These are phyloP conservation scores for Bergia sp. DNA, from an alignment of 92 coral and sea anemone species.

Conservation along the genomic window DNA sequence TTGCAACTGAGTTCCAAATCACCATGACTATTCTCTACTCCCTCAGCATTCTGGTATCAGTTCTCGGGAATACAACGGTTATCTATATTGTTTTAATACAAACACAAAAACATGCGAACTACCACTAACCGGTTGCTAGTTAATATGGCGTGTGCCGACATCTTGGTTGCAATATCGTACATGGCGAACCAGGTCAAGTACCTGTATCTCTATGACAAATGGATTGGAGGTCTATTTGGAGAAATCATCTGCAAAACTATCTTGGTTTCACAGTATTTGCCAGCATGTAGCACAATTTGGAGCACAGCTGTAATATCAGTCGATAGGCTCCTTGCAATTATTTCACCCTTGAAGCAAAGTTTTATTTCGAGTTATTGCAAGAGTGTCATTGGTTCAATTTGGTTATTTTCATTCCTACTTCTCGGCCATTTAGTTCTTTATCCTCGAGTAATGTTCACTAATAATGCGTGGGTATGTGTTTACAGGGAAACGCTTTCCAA, in stretches of 20 bases:
- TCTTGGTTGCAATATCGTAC: background rate
- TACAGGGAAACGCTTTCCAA: background rate
- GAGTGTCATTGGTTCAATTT: background rate
- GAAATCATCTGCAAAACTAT: background rate
- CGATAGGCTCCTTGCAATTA: slow-evolving; percentile 13
- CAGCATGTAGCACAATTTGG: slow-evolving; percentile 2
- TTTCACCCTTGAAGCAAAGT: background rate
- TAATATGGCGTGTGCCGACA: slow-evolving; percentile 13
- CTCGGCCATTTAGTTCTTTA: background rate
- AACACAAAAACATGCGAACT: background rate
- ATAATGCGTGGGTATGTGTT: background rate
- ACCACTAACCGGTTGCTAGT: background rate
- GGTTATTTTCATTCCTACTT: background rate
- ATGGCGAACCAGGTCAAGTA: background rate
- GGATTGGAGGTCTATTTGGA: background rate
- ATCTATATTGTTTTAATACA: slow-evolving; percentile 1
- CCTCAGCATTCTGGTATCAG: background rate
- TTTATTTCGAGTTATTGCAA: background rate
- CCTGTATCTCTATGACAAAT: background rate
- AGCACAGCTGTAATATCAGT: slow-evolving; percentile 13
- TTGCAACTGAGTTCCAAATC: background rate
- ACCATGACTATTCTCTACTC: background rate
- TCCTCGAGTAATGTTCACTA: background rate
- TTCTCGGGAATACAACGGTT: background rate
- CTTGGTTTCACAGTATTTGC: background rate